Evolutionary conservation across 2,113 vertebrate species (phyloP), one percentile per base, ranked within the genome.

Genomic region (Melanotaenia duboulayi): DNA sequence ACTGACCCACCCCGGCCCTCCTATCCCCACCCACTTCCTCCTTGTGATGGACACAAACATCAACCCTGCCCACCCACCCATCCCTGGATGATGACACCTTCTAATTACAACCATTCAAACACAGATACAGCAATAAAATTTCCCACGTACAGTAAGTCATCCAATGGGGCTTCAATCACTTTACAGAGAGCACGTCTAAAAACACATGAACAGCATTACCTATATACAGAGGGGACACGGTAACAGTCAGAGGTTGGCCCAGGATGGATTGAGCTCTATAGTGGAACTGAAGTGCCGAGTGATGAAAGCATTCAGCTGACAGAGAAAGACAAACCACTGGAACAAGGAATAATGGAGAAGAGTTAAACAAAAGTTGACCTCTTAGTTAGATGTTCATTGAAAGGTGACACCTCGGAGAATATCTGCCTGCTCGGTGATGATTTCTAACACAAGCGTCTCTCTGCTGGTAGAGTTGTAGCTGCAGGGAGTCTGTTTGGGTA

Each of bases 71-170:
- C 80, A 35, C 71, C 86, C 71, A 35, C 83, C 84, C 82, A 19
- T 72, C 91, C 82, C 90, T 76, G 84, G 90, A 91, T 89, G 85
- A 87, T 87, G 87, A 92, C 90, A 91, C 86, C 83, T 86, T 88
- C 78, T 89, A 91, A 89, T 74, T 84, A 91, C 90, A 87, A 90
- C 87, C 90, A 90, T 89, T 91, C 90, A 91, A 92, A 91, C 86
- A 91, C 89, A 74, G 89, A 89, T 85, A 91, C 84, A 86, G 88
- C 89, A 88, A 92, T 81, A 87, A 90, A 83, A 87, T 84, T 83
- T 91, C 89, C 89, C 87, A 92, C 80, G 61, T 87, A 92, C 90
- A 86, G 89, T 86, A 89, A 75, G 70, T 89, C 87, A 76, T 91
- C 89, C 90, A 88, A 83, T 77, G 88, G 88, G 83, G 89, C 87